A percentile compares a stretch with the other conserved stretches of the same genome.
Evolutionary conservation across 2,888 invertebrate genomes (phyloP).

Genomic region (Folsomia manolachei): DNA sequence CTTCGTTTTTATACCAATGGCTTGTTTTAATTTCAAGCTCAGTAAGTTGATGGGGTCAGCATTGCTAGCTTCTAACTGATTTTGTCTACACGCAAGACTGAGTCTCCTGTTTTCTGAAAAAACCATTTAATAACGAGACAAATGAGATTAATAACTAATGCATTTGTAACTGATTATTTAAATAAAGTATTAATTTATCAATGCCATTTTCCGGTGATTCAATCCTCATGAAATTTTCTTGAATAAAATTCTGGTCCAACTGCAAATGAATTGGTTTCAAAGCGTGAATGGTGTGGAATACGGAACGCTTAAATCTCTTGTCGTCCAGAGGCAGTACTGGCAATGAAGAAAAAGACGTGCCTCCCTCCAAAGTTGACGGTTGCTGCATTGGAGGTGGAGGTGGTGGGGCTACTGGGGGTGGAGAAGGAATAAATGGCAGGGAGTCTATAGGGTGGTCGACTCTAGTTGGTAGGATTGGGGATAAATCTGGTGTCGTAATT

Average conservation of each 20-base stretch:
- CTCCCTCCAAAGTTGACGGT: not conserved
- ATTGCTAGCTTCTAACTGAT: too few relatives aligned
- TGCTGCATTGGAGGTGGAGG: slow-evolving; percentile 14
- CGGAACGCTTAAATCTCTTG: not conserved
- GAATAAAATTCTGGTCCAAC: not conserved
- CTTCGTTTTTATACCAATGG: too few relatives aligned
- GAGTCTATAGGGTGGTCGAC: too few relatives aligned
- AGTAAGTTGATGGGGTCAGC: not conserved
- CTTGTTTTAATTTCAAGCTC: not conserved
- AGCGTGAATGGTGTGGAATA: not conserved
- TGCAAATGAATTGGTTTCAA: not conserved
- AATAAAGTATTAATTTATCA: slow-evolving; percentile 4
- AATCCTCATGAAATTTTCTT: not conserved
- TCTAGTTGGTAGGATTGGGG: too few relatives aligned
- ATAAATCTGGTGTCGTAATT: too few relatives aligned
- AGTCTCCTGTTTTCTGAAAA: not conserved
- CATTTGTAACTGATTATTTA: not conserved
- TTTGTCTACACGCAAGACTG: not conserved
- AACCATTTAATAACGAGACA: too few relatives aligned
- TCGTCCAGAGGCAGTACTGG: not conserved
- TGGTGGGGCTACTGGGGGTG: slow-evolving; percentile 4
- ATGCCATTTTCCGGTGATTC: not conserved
- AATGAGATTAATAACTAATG: too few relatives aligned
- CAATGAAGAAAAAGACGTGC: not conserved
- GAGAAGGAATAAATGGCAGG: too few relatives aligned